phyloP scores from a whole-genome alignment of 2,113 vertebrate genomes.

The Tragulus kanchil region DNA sequence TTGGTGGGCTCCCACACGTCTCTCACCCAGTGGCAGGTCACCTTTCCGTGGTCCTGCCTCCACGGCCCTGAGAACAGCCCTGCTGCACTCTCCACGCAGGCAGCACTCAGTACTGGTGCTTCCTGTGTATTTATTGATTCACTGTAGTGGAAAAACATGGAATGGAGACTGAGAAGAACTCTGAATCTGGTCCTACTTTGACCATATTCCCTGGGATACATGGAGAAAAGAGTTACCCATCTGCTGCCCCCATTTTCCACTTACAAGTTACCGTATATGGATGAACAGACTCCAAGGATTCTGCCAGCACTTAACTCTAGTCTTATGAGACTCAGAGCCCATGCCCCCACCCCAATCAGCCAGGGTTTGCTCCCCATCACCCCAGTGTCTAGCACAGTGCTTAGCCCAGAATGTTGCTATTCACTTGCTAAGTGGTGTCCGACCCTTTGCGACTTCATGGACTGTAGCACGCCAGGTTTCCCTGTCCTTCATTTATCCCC shows the following conservation, averaged over 20 bases:
- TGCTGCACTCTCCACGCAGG: neutral
- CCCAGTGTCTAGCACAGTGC: neutral
- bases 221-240: neutral
- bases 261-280: neutral
- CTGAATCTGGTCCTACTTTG: neutral
- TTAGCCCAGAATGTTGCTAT: neutral
- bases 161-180: neutral
- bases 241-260: neutral
- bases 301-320: neutral
- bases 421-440: too few relatives aligned
- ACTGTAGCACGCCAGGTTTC: too few relatives aligned
- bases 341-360: neutral
- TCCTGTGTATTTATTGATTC: neutral
- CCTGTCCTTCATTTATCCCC: too few relatives aligned
- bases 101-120: neutral
- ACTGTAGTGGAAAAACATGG: neutral
- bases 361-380: neutral
- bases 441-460: too few relatives aligned
- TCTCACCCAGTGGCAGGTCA: neutral
- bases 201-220: neutral
- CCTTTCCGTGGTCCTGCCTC: neutral
- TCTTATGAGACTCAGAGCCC: neutral
- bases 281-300: neutral
- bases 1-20: neutral
- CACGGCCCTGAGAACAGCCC: neutral